Evolutionary conservation across 2,888 invertebrate species (phyloP), one percentile per base, ranked within the genome.

Genomic region (Agriopis leucophaearia): DNA sequence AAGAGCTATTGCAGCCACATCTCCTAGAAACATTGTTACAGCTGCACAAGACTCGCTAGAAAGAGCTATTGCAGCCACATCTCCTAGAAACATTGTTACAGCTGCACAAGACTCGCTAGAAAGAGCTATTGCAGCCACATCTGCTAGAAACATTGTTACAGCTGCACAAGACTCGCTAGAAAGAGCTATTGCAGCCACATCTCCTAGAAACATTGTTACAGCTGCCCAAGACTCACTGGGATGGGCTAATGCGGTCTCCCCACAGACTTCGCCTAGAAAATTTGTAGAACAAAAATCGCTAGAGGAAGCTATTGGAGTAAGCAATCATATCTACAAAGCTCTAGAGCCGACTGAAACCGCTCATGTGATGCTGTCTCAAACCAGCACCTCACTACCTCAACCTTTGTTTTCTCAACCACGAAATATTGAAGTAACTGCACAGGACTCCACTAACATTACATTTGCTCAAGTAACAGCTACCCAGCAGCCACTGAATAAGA

Each of bases 171-270:
- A 50, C 0, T 15, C 56, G 15, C 35, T 60, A 15, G 13, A 15
- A 0, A 48, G 15, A 48, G 47, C 27, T 2, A 6, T 12, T 1
- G 8, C 45, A 3, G 6, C 27, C 4, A 15, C 40, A 4, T 6
- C 38, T 8, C 36, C 35, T 9, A 48, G 27, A 12, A 8, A 58
- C 16, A 48, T 48, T 13, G 15, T 1, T 4, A 12, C 13, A n/a
- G 48, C 47, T 44, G 58, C 58, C 9, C 58, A 47, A 7, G 36
- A 58, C 16, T 48, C 47, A 7, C 6, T 58, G 8, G 58, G 38
- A 5, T 36, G 13, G 48, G 58, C 48, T 15, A 58, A 16, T 16
- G 47, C 38, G 38, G 35, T 10, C 0, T 36, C 45, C 10, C 36
- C 58, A 13, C 58, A 58, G 7, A 12, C 16, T 6, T 5, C 48